Base-by-base conservation (phyloP, 2,797 vertebrate species). In the Morelia viridis region DNA sequence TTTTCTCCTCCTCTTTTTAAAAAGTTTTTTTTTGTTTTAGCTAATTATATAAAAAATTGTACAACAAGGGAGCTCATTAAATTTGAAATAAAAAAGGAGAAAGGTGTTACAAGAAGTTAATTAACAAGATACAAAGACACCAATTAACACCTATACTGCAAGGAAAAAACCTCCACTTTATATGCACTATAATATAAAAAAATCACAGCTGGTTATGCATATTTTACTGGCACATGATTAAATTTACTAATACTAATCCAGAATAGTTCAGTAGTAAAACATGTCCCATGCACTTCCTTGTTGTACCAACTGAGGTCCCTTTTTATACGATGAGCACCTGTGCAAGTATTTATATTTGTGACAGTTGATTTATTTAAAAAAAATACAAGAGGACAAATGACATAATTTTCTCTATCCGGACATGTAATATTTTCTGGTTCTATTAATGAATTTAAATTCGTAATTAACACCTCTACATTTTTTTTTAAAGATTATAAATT, bases 131-230 rank as follows among this genome's bases (percentile, higher is more conserved):
- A 97, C 96, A 97, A 97, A 97, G 97, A 98, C 96, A 97, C 97
- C 98, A 98, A 98, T 98, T 98, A 98, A 98, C 98, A 98, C 98
- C 94, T 97, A 96, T 93, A 96, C 94, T 95, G 96, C 85, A 96
- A 94, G 87, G 95, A 5, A 5, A 93, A 94, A 91, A 92, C 94
- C 93, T 86, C 91, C 94, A 31, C 91, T 97, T 96, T 96, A 95
- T 88, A 93, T 95, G 85, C 84, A 89, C 65, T 89, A 91, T 94
- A 93, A 91, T 95, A 58, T 56, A 97, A 97, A 87, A 96, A 97
- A 97, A 94, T 96, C 97, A 95, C 97, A 97, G 96, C 97, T 97
- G 97, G 96, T 96, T 97, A 95, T 94, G 96, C 95, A 96, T 96
- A 96, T 94, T 96, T 96, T 95, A 96, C 92, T 94, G 95, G 85